phyloP scores from a whole-genome alignment of 2,888 invertebrate species.

The Chloromyia formosa region DNA sequence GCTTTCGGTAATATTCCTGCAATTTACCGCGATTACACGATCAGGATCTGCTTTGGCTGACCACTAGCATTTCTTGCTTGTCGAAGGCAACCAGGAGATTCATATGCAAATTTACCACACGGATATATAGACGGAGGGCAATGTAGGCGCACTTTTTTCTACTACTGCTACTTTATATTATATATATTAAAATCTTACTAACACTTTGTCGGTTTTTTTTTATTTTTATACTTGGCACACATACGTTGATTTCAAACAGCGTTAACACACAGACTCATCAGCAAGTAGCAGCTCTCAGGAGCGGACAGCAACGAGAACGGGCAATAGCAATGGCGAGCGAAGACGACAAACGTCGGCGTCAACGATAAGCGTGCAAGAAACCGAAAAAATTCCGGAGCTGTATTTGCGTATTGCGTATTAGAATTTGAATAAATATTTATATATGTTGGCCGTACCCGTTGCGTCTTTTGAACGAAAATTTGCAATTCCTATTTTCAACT shows the following conservation, averaged over 20 bases:
- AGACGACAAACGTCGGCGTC: neutral
- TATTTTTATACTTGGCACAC: conserved; percentile 40
- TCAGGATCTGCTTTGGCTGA: neutral
- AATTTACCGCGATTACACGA: conserved; percentile 11
- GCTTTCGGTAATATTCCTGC: neutral
- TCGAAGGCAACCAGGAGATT: conserved; percentile 3
- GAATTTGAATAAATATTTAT: conserved; percentile 22
- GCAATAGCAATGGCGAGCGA: too few species aligned
- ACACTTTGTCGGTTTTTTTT: conserved; percentile 26
- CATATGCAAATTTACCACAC: conserved; percentile 25
- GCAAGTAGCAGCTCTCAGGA: conserved; percentile 7
- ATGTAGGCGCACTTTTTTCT: conserved; percentile 29
- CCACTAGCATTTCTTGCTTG: too few species aligned
- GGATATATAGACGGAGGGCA: neutral
- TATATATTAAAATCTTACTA: conserved; percentile 24
- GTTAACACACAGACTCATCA: too few species aligned
- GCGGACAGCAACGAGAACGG: neutral
- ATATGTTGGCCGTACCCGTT: neutral
- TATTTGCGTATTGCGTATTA: conserved; percentile 41
- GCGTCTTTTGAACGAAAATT: neutral
- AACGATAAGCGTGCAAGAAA: conserved; percentile 15
- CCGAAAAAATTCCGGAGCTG: conserved; percentile 33
- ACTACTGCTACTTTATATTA: neutral
- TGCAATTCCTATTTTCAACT: neutral
- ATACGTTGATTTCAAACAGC: conserved; percentile 9